A percentile compares a stretch with the other conserved stretches of the same genome.
Conservation (phyloP, 2,113 vertebrate species). For the Hiodon tergisus region DNA sequence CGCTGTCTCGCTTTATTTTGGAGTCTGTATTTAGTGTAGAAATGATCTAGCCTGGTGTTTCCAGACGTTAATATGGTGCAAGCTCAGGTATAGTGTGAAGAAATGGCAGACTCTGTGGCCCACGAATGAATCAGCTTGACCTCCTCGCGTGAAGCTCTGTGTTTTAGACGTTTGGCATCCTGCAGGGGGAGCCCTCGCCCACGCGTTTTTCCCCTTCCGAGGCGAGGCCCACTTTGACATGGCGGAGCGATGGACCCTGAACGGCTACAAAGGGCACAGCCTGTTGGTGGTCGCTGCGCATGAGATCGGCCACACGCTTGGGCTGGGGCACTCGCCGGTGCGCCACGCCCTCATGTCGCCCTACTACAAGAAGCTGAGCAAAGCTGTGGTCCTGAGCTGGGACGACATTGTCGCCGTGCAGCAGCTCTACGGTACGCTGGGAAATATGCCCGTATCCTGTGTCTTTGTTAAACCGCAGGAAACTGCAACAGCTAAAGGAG, state of each 20-base stretch:
- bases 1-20: too few relatives aligned
- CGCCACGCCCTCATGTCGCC: constrained; percentile 90
- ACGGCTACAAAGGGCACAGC: constrained; percentile 81
- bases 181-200: constrained; percentile 88
- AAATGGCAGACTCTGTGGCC: too few relatives aligned
- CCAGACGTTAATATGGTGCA: too few relatives aligned
- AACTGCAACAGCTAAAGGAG: too few relatives aligned
- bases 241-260: constrained; percentile 86
- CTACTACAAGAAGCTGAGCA: constrained; percentile 89
- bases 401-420: constrained; percentile 88
- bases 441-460: too few relatives aligned
- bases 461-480: too few relatives aligned
- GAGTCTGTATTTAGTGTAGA: too few relatives aligned
- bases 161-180: constrained; percentile 5
- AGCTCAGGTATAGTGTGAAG: too few relatives aligned
- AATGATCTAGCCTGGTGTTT: too few relatives aligned
- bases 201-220: constrained; percentile 85
- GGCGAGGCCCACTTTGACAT: constrained; percentile 93
- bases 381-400: constrained; percentile 82
- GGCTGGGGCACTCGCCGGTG: constrained; percentile 81
- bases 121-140: too few relatives aligned
- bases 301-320: constrained; percentile 92
- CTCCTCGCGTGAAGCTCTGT: too few relatives aligned
- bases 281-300: constrained; percentile 90
- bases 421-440: constrained; percentile 80